Conservation (phyloP, 2,797 vertebrate species). For the Chloroceryle inda region DNA sequence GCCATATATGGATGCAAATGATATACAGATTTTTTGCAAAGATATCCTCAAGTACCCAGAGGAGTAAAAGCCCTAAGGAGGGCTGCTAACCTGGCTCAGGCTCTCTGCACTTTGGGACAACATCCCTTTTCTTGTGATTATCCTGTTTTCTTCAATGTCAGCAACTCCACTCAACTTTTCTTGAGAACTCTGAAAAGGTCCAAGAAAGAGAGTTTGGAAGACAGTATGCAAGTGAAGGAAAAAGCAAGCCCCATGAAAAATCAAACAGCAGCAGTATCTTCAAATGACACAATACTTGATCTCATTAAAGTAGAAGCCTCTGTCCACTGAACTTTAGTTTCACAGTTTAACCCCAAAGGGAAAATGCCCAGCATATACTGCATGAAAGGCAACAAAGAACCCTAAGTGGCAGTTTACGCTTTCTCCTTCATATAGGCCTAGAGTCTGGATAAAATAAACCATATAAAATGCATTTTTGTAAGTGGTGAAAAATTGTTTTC, state of each 20-base stretch:
- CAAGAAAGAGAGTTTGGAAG: not conserved
- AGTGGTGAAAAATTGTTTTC: not conserved
- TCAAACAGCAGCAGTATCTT: not conserved
- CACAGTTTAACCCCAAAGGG: not conserved
- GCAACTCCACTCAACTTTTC: not conserved
- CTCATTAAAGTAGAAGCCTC: not conserved
- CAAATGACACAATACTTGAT: fast-evolving
- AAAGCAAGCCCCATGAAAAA: not conserved
- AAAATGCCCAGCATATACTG: not conserved
- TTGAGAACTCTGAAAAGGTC: not conserved
- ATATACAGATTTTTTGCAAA: not conserved
- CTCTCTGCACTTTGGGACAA: not conserved
- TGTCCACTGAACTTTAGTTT: not conserved
- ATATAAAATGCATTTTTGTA: not conserved
- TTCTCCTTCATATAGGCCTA: not conserved
- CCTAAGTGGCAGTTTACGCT: not conserved
- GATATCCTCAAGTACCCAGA: not conserved
- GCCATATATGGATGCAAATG: not conserved
- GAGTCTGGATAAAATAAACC: not conserved
- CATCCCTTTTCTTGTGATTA: not conserved
- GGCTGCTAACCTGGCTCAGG: not conserved
- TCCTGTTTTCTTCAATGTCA: not conserved
- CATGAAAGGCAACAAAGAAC: not conserved
- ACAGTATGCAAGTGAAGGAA: not conserved
- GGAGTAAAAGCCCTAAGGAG: not conserved